Percentiles rank a stretch among this genome's conserved stretches.
These are phyloP conservation scores for Drosophila sechellia DNA, from an alignment of 1,140 invertebrate genomes.

Conservation along the genomic window DNA sequence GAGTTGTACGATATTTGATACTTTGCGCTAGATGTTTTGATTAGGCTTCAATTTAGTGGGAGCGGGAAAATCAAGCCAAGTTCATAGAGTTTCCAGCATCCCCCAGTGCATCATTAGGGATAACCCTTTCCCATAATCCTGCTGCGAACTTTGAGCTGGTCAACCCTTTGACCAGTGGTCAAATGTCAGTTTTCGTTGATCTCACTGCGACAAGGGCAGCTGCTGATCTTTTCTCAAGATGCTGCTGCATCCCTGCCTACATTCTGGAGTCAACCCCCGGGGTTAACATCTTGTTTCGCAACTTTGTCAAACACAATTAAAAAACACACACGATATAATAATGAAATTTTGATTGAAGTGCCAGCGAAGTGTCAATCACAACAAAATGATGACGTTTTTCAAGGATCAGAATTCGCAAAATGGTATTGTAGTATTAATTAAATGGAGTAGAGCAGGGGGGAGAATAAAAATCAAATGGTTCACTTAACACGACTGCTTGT, in stretches of 20 bases:
- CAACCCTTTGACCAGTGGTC: constrained; percentile 74
- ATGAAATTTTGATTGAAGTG: constrained; percentile 74
- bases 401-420: constrained; percentile 44
- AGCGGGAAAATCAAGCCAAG: not conserved
- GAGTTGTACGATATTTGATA: constrained; percentile 33
- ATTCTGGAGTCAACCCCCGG: constrained; percentile 41
- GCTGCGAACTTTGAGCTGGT: constrained; percentile 28
- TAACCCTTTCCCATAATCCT: constrained; percentile 25
- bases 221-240: constrained; percentile 53
- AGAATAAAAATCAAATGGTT: constrained; percentile 66
- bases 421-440: constrained; percentile 58
- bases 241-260: constrained; percentile 34
- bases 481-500: constrained; percentile 40
- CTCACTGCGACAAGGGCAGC: constrained; percentile 33
- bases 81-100: constrained; percentile 1
- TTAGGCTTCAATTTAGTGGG: constrained; percentile 14
- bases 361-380: constrained; percentile 72
- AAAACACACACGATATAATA: constrained; percentile 50
- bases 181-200: constrained; percentile 58
- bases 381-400: constrained; percentile 31
- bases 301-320: constrained; percentile 78
- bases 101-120: constrained; percentile 19
- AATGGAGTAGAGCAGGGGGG: constrained; percentile 4
- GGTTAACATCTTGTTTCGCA: constrained; percentile 75
- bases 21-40: constrained; percentile 30